Conservation (phyloP, 2,113 vertebrate species). For the Anguilla rostrata region DNA sequence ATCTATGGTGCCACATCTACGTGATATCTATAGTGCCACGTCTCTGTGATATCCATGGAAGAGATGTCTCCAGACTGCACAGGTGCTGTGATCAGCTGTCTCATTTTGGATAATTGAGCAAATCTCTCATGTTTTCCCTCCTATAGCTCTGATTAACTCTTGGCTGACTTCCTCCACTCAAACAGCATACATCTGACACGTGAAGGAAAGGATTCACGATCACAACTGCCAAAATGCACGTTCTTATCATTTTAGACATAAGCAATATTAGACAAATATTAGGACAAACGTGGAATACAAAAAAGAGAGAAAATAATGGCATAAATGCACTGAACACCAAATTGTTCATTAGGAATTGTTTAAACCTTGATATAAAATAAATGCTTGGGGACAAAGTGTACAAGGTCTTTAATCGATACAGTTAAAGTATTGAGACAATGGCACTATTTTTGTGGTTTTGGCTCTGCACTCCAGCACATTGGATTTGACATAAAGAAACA, state of each 20-base stretch:
- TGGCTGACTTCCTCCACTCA: constrained; percentile 47
- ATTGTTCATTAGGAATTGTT: too few species aligned
- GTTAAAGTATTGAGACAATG: too few species aligned
- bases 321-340: background rate
- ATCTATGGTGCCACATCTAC: background rate
- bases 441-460: too few species aligned
- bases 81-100: constrained; percentile 65
- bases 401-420: too few species aligned
- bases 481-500: too few species aligned
- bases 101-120: constrained; percentile 70
- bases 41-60: constrained; percentile 2
- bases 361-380: too few species aligned
- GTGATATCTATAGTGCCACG: constrained; percentile 47
- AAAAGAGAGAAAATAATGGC: background rate
- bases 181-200: constrained; percentile 43
- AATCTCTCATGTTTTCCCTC: constrained; percentile 69
- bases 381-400: too few species aligned
- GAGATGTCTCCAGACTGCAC: constrained; percentile 55
- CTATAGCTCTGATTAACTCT: constrained; percentile 65
- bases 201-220: background rate
- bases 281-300: background rate
- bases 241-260: background rate
- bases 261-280: background rate
- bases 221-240: background rate
- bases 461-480: too few species aligned